Evolutionary conservation across 2,888 invertebrate species (phyloP).

Genomic region (Drosophila neoperkinsi): DNA sequence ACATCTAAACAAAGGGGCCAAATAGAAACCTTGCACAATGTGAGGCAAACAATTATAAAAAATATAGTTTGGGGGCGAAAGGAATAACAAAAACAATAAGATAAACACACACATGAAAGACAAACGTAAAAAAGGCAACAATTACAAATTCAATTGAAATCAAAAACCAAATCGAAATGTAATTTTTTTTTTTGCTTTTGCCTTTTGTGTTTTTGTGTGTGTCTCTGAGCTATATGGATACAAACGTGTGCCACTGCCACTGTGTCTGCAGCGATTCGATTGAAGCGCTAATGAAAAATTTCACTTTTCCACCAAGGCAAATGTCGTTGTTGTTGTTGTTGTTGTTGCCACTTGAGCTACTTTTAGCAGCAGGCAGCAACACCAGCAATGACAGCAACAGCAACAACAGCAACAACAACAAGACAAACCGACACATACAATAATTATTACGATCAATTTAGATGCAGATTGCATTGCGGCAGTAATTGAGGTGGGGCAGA

Average conservation of each 20-base stretch:
- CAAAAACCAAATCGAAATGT: constrained; percentile 64
- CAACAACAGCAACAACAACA: constrained; percentile 14
- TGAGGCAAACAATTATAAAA: constrained; percentile 40
- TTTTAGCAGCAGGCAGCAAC: constrained; percentile 55
- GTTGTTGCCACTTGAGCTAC: constrained; percentile 75
- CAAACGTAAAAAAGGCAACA: constrained; percentile 61
- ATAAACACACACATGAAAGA: constrained; percentile 74
- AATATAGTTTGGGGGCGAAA: constrained; percentile 3
- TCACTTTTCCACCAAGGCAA: constrained; percentile 66
- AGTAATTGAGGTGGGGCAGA: constrained; percentile 74
- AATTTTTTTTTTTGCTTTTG: constrained; percentile 32
- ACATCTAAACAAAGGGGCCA: constrained; percentile 46
- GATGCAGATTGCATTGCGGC: constrained; percentile 77
- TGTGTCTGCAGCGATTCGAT: constrained; percentile 58
- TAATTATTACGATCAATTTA: constrained; percentile 81
- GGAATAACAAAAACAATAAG: constrained; percentile 35
- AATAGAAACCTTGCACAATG: constrained; percentile 45
- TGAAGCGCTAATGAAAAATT: constrained; percentile 78
- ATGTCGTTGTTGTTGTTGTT: constrained; percentile 22
- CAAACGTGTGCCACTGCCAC: constrained; percentile 72
- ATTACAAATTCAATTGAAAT: constrained; percentile 77
- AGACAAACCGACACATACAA: constrained; percentile 73
- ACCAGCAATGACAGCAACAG: constrained; percentile 12
- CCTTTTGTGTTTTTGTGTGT: neutral
- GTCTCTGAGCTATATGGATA: constrained; percentile 34